A percentile compares a stretch with the other conserved stretches of the same genome.
phyloP scores from a whole-genome alignment of 2,113 vertebrate species.

The Pterocles gutturalis region DNA sequence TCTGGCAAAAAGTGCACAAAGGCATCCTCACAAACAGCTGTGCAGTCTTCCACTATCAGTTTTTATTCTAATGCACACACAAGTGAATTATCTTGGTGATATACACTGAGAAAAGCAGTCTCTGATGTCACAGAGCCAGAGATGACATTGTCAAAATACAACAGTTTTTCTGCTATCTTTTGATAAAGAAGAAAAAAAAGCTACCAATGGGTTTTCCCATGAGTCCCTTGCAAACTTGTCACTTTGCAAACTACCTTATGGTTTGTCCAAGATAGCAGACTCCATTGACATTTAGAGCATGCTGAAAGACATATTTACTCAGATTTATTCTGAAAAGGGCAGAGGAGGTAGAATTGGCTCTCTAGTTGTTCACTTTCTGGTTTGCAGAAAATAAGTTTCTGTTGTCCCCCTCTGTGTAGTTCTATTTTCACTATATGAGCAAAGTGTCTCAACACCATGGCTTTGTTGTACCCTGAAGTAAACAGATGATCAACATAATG shows the following conservation, averaged over 20 bases:
- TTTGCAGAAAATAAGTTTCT: background rate
- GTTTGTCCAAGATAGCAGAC: background rate
- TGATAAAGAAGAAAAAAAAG: background rate
- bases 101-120: background rate
- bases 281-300: background rate
- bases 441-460: background rate
- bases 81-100: background rate
- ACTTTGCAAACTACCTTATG: background rate
- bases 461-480: background rate
- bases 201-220: background rate
- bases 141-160: background rate
- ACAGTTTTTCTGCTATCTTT: background rate
- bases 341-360: background rate
- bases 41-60: background rate
- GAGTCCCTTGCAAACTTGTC: background rate
- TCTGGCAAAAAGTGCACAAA: background rate
- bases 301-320: background rate
- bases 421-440: background rate
- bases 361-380: background rate
- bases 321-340: background rate
- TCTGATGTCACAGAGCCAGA: background rate
- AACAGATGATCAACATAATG: background rate
- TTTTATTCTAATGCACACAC: background rate
- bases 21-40: background rate
- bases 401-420: background rate